Conservation (phyloP, 1,140 invertebrate genomes). For the Pseudachorutes palmiensis region DNA sequence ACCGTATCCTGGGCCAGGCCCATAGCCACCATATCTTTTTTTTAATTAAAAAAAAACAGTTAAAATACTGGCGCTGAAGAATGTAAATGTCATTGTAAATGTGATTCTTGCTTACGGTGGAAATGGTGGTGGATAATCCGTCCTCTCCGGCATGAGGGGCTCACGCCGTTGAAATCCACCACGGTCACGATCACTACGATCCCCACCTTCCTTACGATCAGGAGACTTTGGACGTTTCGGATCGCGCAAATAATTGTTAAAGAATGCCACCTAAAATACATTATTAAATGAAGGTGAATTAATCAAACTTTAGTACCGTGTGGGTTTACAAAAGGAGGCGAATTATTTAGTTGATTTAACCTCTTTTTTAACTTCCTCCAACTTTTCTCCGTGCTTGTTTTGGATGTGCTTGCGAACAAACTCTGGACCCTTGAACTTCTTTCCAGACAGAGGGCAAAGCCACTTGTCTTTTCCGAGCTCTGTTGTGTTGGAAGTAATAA, state of each 20-base stretch:
- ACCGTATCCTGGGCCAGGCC: slow-evolving; percentile 12
- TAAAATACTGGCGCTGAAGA: no score
- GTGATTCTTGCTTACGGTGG: slow-evolving; percentile 18
- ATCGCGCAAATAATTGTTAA: slow-evolving; percentile 95
- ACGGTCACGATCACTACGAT: slow-evolving; percentile 23
- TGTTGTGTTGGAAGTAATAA: slow-evolving; percentile 86
- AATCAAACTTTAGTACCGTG: neutral
- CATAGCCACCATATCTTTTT: slow-evolving; percentile 40
- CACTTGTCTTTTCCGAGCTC: slow-evolving; percentile 96
- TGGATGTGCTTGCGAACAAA: slow-evolving; percentile 98
- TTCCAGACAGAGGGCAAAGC: slow-evolving; percentile 95
- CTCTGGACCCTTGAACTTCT: slow-evolving; percentile 98
- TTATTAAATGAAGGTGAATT: no score
- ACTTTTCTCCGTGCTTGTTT: slow-evolving; percentile 93
- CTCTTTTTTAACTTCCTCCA: slow-evolving; percentile 93
- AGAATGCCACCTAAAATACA: slow-evolving; percentile 68
- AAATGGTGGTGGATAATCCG: slow-evolving; percentile 27
- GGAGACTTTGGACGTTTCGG: slow-evolving; percentile 87
- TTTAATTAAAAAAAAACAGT: neutral
- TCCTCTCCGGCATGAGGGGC: slow-evolving; percentile 27
- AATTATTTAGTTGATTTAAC: slow-evolving; percentile 43
- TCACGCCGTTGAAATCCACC: slow-evolving; percentile 24
- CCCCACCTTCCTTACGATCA: slow-evolving; percentile 54
- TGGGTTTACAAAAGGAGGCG: neutral
- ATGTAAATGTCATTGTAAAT: slow-evolving; percentile 2